A percentile compares a stretch with the other conserved stretches of the same genome.
phyloP scores from a whole-genome alignment of 2,113 vertebrate species.

The Sander lucioperca region DNA sequence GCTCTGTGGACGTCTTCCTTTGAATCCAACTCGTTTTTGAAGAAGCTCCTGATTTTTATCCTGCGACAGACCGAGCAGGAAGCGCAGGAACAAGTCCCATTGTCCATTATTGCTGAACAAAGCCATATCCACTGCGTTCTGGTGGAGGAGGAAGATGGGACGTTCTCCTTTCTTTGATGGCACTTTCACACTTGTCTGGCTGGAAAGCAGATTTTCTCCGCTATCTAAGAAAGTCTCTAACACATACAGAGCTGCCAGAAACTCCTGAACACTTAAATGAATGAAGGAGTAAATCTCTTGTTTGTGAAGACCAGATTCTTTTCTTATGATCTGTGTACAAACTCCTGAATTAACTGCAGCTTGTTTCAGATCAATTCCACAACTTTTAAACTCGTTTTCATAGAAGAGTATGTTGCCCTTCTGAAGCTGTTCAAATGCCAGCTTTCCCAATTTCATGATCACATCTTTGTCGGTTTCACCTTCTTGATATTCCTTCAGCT shows the following conservation, averaged over 20 bases:
- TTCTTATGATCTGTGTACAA: slow-evolving; percentile 45
- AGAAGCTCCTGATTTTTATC: slow-evolving; percentile 30
- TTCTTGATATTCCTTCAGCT: slow-evolving; percentile 11
- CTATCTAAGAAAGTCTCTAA: slow-evolving; percentile 24
- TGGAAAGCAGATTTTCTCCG: neutral
- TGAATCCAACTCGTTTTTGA: neutral
- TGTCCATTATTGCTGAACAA: slow-evolving; percentile 2
- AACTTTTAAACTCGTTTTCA: slow-evolving; percentile 11
- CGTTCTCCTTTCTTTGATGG: neutral
- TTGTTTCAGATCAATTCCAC: slow-evolving; percentile 9
- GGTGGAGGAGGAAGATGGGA: slow-evolving; percentile 3
- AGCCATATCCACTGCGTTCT: neutral
- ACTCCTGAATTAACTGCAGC: slow-evolving; percentile 44
- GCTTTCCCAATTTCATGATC: slow-evolving; percentile 46
- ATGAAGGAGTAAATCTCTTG: slow-evolving; percentile 32
- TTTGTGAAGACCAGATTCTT: slow-evolving; percentile 29
- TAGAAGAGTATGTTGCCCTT: neutral
- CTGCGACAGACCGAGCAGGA: slow-evolving; percentile 44
- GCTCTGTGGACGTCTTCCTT: neutral
- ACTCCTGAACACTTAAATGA: slow-evolving; percentile 53
- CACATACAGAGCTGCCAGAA: slow-evolving; percentile 54
- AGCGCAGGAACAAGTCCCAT: slow-evolving; percentile 51
- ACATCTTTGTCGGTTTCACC: neutral
- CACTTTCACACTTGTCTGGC: no score
- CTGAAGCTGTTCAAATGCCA: slow-evolving; percentile 46